Percentiles rank a stretch among this genome's conserved stretches.
Evolutionary conservation across 1,140 invertebrate species (phyloP).

Genomic region (Philotrypesis tridentata): DNA sequence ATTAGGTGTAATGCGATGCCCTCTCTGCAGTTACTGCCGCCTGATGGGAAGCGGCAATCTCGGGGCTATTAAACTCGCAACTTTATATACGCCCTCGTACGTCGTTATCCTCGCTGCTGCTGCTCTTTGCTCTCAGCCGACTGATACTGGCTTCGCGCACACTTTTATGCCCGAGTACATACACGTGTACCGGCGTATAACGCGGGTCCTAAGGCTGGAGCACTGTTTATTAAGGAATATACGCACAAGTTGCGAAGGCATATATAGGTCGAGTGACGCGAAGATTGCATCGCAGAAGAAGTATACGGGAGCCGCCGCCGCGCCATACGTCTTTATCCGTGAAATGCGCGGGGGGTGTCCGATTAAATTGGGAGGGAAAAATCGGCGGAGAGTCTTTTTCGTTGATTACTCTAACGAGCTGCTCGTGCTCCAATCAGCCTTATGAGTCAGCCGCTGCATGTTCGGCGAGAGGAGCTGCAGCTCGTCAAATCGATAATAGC

Average conservation of each 20-base stretch:
- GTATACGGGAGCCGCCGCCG: no score
- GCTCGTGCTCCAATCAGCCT: not conserved
- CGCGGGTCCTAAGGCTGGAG: no score
- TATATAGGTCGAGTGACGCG: no score
- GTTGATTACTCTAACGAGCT: not conserved
- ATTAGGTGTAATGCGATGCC: conserved; percentile 57
- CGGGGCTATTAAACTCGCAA: conserved; percentile 54
- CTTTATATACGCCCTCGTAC: conserved; percentile 45
- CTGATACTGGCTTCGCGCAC: not conserved
- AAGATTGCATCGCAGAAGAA: no score
- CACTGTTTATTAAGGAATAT: conserved; percentile 11
- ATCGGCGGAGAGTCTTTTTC: not conserved
- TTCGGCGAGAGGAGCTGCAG: not conserved
- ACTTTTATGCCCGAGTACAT: not conserved
- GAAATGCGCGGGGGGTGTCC: not conserved
- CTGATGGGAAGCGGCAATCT: conserved; percentile 55
- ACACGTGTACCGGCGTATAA: not conserved
- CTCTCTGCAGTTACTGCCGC: conserved; percentile 22
- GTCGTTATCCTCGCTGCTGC: conserved; percentile 4
- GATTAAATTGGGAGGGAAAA: not conserved
- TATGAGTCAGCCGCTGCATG: not conserved
- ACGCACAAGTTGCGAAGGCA: no score
- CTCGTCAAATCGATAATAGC: conserved; percentile 10
- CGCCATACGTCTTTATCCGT: no score
- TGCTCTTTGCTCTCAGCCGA: not conserved